Base-by-base conservation (phyloP, 2,888 invertebrate genomes). In the Candidula unifasciata region DNA sequence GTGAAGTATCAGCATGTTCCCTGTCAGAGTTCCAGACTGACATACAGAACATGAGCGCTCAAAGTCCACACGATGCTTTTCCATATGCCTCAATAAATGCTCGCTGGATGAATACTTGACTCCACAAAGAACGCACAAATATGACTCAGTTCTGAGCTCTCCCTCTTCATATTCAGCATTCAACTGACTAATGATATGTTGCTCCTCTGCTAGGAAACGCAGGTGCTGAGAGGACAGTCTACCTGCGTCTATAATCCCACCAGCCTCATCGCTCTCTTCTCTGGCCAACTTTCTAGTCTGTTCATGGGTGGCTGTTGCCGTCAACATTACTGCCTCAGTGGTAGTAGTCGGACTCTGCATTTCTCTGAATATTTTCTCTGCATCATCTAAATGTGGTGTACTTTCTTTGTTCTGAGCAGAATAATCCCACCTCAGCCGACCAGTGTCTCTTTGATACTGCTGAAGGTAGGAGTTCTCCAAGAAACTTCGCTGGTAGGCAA, bases 391-490 rank as follows among this genome's bases (percentile, higher is more conserved):
- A 64, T 66, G 54, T n/a, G 73, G 80, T 33, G 68, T 1, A n/a
- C 76, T 76, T 52, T 84, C 80, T 57, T 74, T 80, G 16, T 80
- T 54, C 74, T 82, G 82, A 3, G 81, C 77, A 8, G 77, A 77
- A 69, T 77, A 85, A 37, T 85, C 85, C 85, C 85, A 85, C 27
- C 85, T 73, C 37, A 85, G 77, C 8, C 85, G 76, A 33, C 81
- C 85, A 24, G 85, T 77, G 37, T 82, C 85, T 13, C 85, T 68
- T 27, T 85, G 81, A 27, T 84, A 84, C 78, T 85, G 85, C 52
- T 85, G 85, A n/a, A 85, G 60, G 52, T 85, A 85, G 21, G 85
- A 81, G 44, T 81, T 85, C 78, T 85, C 85, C 85, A 85, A 81
- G 81, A 85, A 77, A 78, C 85, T 85, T n/a, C 85, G 80, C 44